These are phyloP conservation scores for Mallotus villosus DNA, from an alignment of 2,797 vertebrate genomes.

Conservation along the genomic window DNA sequence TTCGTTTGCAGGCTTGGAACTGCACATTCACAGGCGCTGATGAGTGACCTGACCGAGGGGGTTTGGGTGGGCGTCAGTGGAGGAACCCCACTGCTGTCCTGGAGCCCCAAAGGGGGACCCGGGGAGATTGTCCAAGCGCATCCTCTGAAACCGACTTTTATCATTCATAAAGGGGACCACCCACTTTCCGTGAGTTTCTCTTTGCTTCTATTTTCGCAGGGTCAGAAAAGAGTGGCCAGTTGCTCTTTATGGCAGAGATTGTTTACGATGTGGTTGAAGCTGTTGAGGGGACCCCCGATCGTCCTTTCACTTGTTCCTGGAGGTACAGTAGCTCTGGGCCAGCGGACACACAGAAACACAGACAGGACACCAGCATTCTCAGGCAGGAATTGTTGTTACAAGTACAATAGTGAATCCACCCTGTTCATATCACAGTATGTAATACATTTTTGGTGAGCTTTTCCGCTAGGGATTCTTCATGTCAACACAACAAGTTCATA, in stretches of 20 bases:
- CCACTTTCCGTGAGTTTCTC: constrained; percentile 67
- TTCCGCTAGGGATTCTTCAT: no score
- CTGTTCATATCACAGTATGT: not conserved
- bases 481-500: no score
- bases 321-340: constrained; percentile 48
- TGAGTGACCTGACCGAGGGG: constrained; percentile 29
- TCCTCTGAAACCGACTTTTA: constrained; percentile 27
- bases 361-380: not conserved
- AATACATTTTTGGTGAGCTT: no score
- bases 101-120: constrained; percentile 21
- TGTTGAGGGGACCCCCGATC: constrained; percentile 78
- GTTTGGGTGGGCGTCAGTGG: constrained; percentile 4
- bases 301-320: constrained; percentile 71
- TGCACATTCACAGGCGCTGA: constrained; percentile 30
- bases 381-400: not conserved
- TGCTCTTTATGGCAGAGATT: constrained; percentile 77
- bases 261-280: constrained; percentile 80
- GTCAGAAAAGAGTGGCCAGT: constrained; percentile 77
- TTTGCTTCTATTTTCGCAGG: constrained; percentile 75
- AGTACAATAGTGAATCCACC: not conserved
- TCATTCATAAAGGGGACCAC: constrained; percentile 71
- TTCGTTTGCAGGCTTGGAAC: constrained; percentile 15
- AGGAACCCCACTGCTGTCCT: constrained; percentile 21
- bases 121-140: constrained; percentile 34
- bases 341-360: not conserved